A percentile compares a stretch with the other conserved stretches of the same genome.
Conservation (phyloP, 1,140 invertebrate species). For the Conus betulinus region DNA sequence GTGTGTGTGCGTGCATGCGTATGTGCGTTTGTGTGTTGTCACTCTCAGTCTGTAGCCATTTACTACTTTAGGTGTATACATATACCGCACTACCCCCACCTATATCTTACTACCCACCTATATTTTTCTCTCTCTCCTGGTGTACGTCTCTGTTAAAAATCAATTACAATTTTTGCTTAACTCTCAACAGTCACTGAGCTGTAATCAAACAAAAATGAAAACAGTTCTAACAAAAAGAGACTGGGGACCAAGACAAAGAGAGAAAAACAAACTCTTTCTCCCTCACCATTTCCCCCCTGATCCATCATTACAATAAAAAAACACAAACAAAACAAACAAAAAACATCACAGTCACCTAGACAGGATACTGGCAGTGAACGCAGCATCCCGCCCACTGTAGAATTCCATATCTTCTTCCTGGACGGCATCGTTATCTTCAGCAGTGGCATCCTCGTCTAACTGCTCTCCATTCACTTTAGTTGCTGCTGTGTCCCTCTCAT, state of each 20-base stretch:
- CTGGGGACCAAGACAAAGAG: not conserved
- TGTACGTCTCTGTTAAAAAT: no score
- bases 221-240: not conserved
- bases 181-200: no score
- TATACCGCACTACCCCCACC: no score
- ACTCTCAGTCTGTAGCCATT: no score
- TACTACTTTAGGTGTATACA: no score
- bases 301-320: not conserved
- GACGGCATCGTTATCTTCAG: constrained; percentile 34
- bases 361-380: not conserved
- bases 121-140: no score
- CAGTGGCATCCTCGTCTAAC: not conserved
- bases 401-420: constrained; percentile 31
- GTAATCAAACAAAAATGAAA: no score
- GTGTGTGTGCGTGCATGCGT: no score
- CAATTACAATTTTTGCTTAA: no score
- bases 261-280: not conserved
- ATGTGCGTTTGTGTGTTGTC: no score
- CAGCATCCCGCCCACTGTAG: constrained; percentile 48
- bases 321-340: no score
- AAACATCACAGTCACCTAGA: not conserved
- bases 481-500: not conserved
- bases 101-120: no score
- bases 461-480: constrained; percentile 10
- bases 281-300: not conserved